phyloP scores from a whole-genome alignment of 2,113 vertebrate genomes.

The Grammomys surdaster region DNA sequence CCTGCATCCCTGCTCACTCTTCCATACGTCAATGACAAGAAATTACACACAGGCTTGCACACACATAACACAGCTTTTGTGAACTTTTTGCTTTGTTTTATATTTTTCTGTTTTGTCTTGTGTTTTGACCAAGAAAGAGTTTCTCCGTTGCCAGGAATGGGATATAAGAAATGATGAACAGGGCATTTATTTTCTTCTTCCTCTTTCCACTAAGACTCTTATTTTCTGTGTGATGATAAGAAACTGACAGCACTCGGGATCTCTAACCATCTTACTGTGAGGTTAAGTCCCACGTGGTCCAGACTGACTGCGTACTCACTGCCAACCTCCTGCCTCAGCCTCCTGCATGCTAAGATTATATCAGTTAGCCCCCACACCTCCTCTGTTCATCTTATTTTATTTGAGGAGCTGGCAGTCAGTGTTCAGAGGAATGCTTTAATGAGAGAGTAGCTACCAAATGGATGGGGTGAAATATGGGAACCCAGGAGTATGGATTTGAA shows the following conservation, averaged over 20 bases:
- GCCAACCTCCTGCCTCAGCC: background rate
- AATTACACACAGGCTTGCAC: background rate
- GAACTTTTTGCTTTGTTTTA: background rate
- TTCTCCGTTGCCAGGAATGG: background rate
- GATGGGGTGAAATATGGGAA: too few relatives aligned
- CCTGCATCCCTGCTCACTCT: background rate
- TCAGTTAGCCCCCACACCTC: background rate
- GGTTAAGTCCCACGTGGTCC: background rate
- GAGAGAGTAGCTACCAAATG: rapidly evolving
- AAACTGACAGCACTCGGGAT: background rate
- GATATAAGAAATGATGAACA: rapidly evolving
- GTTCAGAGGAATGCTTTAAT: background rate
- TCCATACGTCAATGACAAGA: background rate
- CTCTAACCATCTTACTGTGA: background rate
- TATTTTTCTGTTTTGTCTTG: background rate
- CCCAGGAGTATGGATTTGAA: background rate
- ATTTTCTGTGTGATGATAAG: background rate
- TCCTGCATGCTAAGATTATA: background rate
- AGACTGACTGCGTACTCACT: background rate
- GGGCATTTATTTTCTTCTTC: background rate
- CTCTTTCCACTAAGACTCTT: background rate
- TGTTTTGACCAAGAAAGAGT: background rate
- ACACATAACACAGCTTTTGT: background rate
- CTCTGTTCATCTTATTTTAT: background rate
- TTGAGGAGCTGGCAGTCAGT: background rate